These are phyloP conservation scores for Suricata suricatta DNA, from an alignment of 2,113 vertebrate species.

Conservation along the genomic window DNA sequence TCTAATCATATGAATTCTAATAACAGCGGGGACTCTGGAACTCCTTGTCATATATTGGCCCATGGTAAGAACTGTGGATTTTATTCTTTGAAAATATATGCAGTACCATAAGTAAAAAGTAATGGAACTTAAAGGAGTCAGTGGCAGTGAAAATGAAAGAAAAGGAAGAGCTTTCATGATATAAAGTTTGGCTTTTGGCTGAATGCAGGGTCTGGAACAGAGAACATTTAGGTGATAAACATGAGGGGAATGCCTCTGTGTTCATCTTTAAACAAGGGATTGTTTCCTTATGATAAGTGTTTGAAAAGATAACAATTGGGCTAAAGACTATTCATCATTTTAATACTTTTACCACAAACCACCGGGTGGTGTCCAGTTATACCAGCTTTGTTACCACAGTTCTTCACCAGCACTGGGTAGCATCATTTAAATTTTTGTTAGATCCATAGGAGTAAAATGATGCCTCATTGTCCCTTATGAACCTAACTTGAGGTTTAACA, in stretches of 20 bases:
- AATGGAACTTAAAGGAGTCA: not conserved
- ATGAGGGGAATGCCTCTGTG: not conserved
- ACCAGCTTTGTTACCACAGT: not conserved
- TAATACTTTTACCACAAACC: not conserved
- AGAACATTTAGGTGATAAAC: not conserved
- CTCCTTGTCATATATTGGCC: not conserved
- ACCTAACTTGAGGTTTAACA: not conserved
- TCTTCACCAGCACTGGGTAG: not conserved
- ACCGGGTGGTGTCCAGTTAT: not conserved
- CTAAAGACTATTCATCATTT: not conserved
- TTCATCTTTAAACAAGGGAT: not conserved
- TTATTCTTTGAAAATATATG: not conserved
- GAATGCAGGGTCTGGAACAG: not conserved
- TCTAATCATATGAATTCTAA: constrained; percentile 20
- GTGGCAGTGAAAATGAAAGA: not conserved
- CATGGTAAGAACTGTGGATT: not conserved
- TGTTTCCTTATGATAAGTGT: not conserved
- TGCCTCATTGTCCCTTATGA: not conserved
- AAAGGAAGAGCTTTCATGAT: not conserved
- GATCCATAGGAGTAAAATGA: not conserved
- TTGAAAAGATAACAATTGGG: not conserved
- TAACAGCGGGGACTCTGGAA: not conserved
- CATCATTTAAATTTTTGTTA: not conserved
- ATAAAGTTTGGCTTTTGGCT: not conserved
- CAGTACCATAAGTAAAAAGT: not conserved